Base-by-base conservation (phyloP, 1,140 invertebrate genomes). In the Bombus consobrinus region DNA sequence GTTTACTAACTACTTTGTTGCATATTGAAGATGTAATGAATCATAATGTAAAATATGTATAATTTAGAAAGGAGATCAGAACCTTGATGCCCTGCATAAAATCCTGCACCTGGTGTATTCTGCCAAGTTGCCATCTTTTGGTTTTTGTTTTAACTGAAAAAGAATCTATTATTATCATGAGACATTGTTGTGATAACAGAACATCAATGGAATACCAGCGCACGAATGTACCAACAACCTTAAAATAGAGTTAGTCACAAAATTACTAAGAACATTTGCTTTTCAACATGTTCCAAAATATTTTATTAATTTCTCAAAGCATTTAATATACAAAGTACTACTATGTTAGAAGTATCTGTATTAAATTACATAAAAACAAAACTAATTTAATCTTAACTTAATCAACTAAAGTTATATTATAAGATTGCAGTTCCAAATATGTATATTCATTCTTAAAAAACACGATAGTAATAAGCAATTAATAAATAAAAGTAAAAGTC, bases 61-160 rank as follows among this genome's bases (percentile, higher is more conserved):
- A 77, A 92, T 74, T 75, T 85, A 91, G 82, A 78, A 83, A 90
- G 87, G 90, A 90, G 66, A 88, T 91, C 78, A 90, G 90, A 92
- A 94, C 94, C 94, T 94, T 94, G 93, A 93, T 93, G 93, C 74
- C 91, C 92, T 92, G 93, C 91, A 89, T 94, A 93, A 88, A 66
- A 93, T 92, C 92, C 94, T 41, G 92, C 88, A 89, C 92, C 94
- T 74, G 93, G 94, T 92, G 90, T 89, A 74, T 89, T 89, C 90
- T 93, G 93, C 94, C 94, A 94, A 87, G 91, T 94, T 77, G 94
- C 86, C 94, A 95, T 95, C 92, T 94, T 94, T 90, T 76, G 57
- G 82, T 85, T 84, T 88, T 83, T 83, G 73, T 83, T 90, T 92
- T 92, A 87, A 81, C 93, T 94, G 93, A 93, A 94, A 94, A 94